phyloP scores from a whole-genome alignment of 2,797 vertebrate species.

The Threskiornis aethiopicus region DNA sequence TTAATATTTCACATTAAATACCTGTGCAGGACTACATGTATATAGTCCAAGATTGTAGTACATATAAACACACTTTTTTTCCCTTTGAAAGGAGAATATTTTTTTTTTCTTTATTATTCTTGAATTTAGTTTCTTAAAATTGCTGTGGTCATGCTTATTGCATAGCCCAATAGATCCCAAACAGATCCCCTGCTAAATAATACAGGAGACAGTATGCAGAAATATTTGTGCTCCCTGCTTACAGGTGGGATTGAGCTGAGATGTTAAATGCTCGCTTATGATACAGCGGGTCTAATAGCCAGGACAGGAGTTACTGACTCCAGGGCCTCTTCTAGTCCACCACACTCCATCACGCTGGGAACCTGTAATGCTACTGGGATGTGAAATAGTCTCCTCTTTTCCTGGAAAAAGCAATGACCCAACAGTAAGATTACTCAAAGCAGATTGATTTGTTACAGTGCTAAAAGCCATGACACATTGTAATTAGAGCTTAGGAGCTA shows the following conservation, averaged over 20 bases:
- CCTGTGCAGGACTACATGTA: not conserved
- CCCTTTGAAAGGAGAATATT: not conserved
- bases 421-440: not conserved
- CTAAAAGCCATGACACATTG: not conserved
- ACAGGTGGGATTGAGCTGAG: not conserved
- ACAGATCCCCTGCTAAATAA: not conserved
- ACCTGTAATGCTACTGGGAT: not conserved
- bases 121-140: not conserved
- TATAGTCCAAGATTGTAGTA: not conserved
- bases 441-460: not conserved
- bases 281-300: not conserved
- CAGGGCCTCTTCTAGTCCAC: not conserved
- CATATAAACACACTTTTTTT: too few species aligned
- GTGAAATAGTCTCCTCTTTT: not conserved
- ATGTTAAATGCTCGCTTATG: not conserved
- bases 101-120: not conserved
- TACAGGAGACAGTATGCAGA: not conserved
- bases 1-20: not conserved
- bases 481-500: not conserved
- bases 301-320: not conserved
- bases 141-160: not conserved
- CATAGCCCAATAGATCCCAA: not conserved
- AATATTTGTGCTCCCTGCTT: not conserved
- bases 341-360: fast-evolving
- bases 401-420: not conserved